These are phyloP conservation scores for Hymenopus coronatus DNA, from an alignment of 2,888 invertebrate genomes.

Conservation along the genomic window DNA sequence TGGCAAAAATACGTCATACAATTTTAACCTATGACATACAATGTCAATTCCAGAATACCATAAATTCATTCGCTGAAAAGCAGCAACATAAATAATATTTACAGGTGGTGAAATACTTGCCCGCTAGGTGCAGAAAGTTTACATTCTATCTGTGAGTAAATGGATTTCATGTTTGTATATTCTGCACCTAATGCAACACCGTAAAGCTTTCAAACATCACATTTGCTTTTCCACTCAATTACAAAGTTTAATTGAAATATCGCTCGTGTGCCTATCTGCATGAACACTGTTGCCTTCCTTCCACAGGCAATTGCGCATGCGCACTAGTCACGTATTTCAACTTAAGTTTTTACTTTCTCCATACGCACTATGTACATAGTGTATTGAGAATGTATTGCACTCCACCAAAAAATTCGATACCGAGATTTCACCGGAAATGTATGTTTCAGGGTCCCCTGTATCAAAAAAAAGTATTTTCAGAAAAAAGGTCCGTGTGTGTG, in stretches of 20 bases:
- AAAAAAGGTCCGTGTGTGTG: too few species aligned
- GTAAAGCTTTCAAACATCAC: not conserved
- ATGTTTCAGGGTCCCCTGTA: too few species aligned
- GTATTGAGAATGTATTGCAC: too few species aligned
- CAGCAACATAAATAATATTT: not conserved
- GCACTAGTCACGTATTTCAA: not conserved
- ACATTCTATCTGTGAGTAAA: not conserved
- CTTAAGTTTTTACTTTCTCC: too few species aligned
- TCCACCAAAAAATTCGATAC: too few species aligned
- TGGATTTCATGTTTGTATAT: not conserved
- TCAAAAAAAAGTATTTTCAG: too few species aligned
- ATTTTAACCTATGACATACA: not conserved
- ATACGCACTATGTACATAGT: too few species aligned
- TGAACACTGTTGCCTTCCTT: not conserved
- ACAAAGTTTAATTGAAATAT: not conserved
- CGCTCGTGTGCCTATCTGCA: not conserved
- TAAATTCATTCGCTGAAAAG: not conserved
- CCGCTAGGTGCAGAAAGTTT: not conserved
- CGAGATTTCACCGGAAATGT: too few species aligned
- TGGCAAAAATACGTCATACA: not conserved
- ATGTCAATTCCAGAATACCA: not conserved
- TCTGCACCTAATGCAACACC: not conserved
- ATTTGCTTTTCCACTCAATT: not conserved
- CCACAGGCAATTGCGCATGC: not conserved
- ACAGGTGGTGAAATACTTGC: not conserved